Evolutionary conservation across 23 tunicate species (phyloP).

Genomic region (Ciona savignyi): DNA sequence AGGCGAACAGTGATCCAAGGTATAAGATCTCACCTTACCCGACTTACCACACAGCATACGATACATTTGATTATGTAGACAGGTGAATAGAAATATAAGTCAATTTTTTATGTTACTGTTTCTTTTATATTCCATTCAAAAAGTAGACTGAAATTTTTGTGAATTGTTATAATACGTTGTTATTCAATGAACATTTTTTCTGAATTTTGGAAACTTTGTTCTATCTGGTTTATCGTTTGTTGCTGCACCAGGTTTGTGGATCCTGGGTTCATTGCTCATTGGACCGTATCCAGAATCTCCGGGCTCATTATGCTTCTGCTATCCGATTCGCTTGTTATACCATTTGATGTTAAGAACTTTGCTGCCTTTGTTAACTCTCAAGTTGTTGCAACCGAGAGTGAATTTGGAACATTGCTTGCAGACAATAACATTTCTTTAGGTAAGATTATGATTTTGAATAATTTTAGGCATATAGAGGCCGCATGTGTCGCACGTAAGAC

Average conservation of each 20-base stretch:
- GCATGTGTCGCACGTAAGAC: no score
- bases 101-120: no score
- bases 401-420: neutral
- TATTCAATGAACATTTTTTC: no score
- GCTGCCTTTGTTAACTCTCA: neutral
- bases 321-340: constrained; percentile 19
- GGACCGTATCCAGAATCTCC: constrained; percentile 8
- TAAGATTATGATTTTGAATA: no score
- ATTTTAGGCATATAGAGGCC: no score
- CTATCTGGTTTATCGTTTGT: no score
- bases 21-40: no score
- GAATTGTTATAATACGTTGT: no score
- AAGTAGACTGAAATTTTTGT: no score
- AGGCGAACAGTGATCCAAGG: constrained; percentile 17
- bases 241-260: constrained; percentile 21
- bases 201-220: no score
- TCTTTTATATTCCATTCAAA: no score
- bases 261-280: constrained; percentile 36
- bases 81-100: no score
- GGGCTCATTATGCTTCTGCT: constrained; percentile 17
- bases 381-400: neutral
- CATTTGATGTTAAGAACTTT: constrained; percentile 14
- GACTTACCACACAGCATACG: constrained; percentile 56
- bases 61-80: constrained; percentile 59
- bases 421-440: neutral